Percentiles rank a stretch among this genome's conserved stretches.
phyloP scores from a whole-genome alignment of 1,140 invertebrate species.

The Andrena cerasifolii region DNA sequence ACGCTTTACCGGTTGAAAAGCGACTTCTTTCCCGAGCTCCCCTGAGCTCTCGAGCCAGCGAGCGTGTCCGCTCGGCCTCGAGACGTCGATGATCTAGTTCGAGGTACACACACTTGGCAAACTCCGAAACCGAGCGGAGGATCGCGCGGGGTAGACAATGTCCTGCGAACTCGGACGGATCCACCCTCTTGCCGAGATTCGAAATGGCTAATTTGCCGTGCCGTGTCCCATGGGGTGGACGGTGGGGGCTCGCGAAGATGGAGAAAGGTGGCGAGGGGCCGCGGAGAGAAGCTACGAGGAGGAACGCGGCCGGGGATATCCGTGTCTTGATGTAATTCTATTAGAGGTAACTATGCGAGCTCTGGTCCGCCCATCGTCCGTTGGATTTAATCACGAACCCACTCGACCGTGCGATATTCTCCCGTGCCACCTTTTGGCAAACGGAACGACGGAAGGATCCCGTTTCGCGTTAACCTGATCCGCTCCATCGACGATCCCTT shows the following conservation, averaged over 20 bases:
- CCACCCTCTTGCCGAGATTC: conserved; percentile 77
- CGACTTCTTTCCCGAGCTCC: conserved; percentile 45
- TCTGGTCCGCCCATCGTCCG: conserved; percentile 73
- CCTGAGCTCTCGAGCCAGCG: neutral
- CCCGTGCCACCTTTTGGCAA: conserved; percentile 55
- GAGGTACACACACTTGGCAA: too few species aligned
- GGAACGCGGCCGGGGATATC: conserved; percentile 52
- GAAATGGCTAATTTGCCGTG: conserved; percentile 82
- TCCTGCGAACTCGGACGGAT: conserved; percentile 59
- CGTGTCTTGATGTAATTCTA: conserved; percentile 82
- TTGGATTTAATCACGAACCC: conserved; percentile 81
- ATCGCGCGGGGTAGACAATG: neutral
- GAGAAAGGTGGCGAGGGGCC: conserved; percentile 59
- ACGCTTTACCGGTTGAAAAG: conserved; percentile 65
- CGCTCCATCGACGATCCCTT: too few species aligned
- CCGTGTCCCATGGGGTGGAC: conserved; percentile 72
- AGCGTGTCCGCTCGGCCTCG: neutral
- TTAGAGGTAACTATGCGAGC: conserved; percentile 81
- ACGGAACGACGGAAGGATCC: neutral
- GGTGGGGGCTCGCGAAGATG: conserved; percentile 58
- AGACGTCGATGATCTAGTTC: neutral
- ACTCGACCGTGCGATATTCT: conserved; percentile 78
- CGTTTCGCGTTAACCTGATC: too few species aligned
- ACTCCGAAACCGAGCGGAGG: neutral
- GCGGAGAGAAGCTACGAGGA: conserved; percentile 61